These are phyloP conservation scores for Pristionchus arcanus DNA, from an alignment of 2,888 invertebrate species.

Conservation along the genomic window DNA sequence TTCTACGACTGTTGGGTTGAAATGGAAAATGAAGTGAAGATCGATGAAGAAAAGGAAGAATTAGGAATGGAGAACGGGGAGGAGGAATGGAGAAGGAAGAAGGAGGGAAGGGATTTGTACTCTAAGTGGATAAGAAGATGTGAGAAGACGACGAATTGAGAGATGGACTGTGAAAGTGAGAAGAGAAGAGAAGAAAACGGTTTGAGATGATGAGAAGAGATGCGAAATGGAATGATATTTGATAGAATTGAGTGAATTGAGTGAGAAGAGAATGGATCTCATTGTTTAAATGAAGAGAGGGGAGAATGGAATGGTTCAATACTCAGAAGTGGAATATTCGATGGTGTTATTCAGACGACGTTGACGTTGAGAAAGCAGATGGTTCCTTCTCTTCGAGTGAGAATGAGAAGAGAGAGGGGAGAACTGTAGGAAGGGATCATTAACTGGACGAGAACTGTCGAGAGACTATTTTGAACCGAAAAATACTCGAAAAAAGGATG, in stretches of 20 bases:
- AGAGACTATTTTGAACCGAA: not conserved
- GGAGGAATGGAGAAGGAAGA: not conserved
- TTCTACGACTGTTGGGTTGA: not conserved
- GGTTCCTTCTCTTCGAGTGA: not conserved
- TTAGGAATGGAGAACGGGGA: not conserved
- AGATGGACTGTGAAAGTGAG: not conserved
- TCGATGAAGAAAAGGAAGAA: not conserved
- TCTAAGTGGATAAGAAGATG: conserved; percentile 18
- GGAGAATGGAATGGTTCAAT: not conserved
- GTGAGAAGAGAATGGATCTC: conserved; percentile 7
- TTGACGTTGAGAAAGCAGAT: conserved; percentile 16
- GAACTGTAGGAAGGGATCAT: not conserved
- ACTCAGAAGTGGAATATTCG: not conserved
- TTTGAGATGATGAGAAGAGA: not conserved
- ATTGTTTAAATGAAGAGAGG: not conserved
- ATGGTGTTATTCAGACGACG: conserved; percentile 13
- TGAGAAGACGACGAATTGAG: not conserved
- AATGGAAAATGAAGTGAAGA: not conserved
- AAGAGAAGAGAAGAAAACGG: not conserved
- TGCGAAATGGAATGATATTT: not conserved
- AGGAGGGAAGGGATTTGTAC: conserved; percentile 34
- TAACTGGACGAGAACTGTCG: not conserved
- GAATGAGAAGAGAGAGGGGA: not conserved
- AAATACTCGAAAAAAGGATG: not conserved
- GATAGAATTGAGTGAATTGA: not conserved